These are phyloP conservation scores for Hestina assimilis DNA, from an alignment of 1,140 invertebrate species.

Conservation along the genomic window DNA sequence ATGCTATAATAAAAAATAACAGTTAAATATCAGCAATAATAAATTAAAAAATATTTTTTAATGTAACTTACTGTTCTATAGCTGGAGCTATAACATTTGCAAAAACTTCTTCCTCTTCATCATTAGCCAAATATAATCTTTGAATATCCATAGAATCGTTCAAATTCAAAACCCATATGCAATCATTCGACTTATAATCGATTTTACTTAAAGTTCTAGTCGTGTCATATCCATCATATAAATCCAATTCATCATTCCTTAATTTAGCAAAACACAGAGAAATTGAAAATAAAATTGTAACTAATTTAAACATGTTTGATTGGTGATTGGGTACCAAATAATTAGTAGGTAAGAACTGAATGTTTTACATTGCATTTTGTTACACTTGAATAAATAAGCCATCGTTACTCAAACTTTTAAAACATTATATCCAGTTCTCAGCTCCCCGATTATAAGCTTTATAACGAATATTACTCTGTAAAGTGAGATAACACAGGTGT, in stretches of 20 bases:
- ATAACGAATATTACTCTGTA: background rate
- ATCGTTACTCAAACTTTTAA: background rate
- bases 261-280: background rate
- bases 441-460: background rate
- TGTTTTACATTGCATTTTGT: background rate
- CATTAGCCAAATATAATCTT: conserved; percentile 22
- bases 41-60: too few relatives aligned
- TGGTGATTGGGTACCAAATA: background rate
- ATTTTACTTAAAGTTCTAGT: background rate
- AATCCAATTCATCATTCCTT: background rate
- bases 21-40: too few relatives aligned
- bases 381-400: conserved; percentile 3
- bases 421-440: background rate
- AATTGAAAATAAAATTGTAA: background rate
- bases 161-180: conserved; percentile 35
- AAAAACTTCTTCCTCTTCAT: conserved; percentile 27
- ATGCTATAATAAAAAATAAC: too few relatives aligned
- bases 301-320: conserved; percentile 5
- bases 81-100: conserved; percentile 23
- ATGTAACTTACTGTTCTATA: conserved; percentile 26
- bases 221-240: background rate
- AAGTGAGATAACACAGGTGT: too few relatives aligned
- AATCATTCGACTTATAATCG: background rate
- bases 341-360: background rate
- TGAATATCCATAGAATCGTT: conserved; percentile 29